phyloP scores from a whole-genome alignment of 2,888 invertebrate genomes.

The Coenonympha arcania region DNA sequence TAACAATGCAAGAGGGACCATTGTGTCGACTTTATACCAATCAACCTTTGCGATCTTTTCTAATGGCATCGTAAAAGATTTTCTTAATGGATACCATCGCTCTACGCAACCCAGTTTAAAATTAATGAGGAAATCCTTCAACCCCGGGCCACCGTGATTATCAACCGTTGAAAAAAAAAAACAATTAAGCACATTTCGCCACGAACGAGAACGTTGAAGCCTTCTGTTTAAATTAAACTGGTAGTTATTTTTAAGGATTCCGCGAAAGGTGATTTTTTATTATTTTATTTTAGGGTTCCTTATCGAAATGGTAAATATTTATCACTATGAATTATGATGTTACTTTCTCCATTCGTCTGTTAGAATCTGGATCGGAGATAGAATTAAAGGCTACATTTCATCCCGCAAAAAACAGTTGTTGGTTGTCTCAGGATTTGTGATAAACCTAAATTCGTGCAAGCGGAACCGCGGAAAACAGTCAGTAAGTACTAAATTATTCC shows the following conservation, averaged over 20 bases:
- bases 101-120: constrained; percentile 38
- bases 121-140: constrained; percentile 48
- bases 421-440: no score
- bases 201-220: constrained; percentile 39
- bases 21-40: constrained; percentile 1
- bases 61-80: constrained; percentile 35
- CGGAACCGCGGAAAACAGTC: no score
- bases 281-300: constrained; percentile 2
- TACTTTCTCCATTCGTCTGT: no score
- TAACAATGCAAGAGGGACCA: neutral
- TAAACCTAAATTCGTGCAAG: no score
- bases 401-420: no score
- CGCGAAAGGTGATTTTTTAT: constrained; percentile 2
- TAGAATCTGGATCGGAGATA: no score
- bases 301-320: no score
- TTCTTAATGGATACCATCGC: constrained; percentile 28
- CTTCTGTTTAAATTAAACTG: constrained; percentile 53
- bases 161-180: constrained; percentile 44
- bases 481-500: neutral
- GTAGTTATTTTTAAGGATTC: constrained; percentile 33
- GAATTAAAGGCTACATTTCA: no score
- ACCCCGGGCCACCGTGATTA: constrained; percentile 39
- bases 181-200: constrained; percentile 43
- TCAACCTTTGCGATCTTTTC: constrained; percentile 17
- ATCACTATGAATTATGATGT: no score